Conservation (phyloP, 2,888 invertebrate genomes). For the Polietes domitor region DNA sequence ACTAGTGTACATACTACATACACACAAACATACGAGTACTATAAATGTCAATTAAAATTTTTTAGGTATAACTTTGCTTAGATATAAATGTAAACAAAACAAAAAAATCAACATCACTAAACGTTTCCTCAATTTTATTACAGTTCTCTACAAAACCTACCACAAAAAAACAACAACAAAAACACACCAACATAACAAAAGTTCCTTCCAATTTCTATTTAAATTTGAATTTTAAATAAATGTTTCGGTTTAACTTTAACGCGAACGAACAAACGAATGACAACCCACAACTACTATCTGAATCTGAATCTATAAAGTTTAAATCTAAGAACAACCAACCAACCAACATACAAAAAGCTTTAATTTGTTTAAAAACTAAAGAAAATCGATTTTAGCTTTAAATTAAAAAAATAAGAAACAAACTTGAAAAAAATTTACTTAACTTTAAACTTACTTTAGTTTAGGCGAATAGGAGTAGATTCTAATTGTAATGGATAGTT, state of each 20-base stretch:
- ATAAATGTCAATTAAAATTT: constrained; percentile 27
- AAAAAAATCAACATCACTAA: not conserved
- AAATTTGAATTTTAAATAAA: constrained; percentile 61
- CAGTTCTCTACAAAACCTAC: not conserved
- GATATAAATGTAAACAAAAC: constrained; percentile 4
- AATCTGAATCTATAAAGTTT: constrained; percentile 21
- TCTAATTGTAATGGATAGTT: not conserved
- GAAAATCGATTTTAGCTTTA: constrained; percentile 34
- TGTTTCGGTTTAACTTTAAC: constrained; percentile 49
- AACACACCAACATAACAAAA: constrained; percentile 12
- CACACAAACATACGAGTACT: not conserved
- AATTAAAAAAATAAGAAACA: constrained; percentile 36
- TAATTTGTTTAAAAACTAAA: constrained; percentile 48
- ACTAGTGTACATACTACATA: not conserved
- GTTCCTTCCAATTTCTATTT: constrained; percentile 63
- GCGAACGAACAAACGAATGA: not conserved
- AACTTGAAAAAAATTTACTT: constrained; percentile 41
- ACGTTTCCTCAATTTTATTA: constrained; percentile 12
- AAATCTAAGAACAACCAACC: constrained; percentile 2
- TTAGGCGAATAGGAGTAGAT: not conserved
- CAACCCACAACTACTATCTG: constrained; percentile 2
- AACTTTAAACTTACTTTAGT: constrained; percentile 10
- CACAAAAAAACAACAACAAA: not conserved
- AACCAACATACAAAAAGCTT: constrained; percentile 56
- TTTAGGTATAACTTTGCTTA: not conserved